Base-by-base conservation (phyloP, 2,113 vertebrate genomes). In the Cyanistes caeruleus region DNA sequence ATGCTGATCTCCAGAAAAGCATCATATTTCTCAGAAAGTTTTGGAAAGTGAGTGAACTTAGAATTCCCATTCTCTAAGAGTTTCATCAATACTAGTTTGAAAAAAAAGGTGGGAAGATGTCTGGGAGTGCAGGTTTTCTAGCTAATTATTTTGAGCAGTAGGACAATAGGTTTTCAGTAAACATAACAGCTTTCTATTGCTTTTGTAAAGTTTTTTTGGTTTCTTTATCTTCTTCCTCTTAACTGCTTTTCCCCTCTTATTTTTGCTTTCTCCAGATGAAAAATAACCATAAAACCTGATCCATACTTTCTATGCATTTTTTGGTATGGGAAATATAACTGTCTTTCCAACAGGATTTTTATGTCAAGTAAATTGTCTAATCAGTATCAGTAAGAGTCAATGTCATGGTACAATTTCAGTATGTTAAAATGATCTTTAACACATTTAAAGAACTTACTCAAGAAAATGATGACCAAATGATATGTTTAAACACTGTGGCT, bases 221-320 rank as follows among this genome's bases (percentile, higher is more conserved):
- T 58, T 55, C 59, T 55, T 49, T 30, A 23, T 20, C 6, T 39
- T 72, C 23, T 69, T 84, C 15, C 1, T 31, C 58, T 72, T n/a
- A 62, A 46, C 15, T 70, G 18, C 1, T 21, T 33, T 52, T 3
- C 5, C 9, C 2, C 2, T 1, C 10, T n/a, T 48, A 28, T 33
- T 92, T 91, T 89, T 39, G 25, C 23, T 52, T 86, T 88, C 49
- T 43, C 22, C 14, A 27, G 7, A 43, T 62, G 3, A 86, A 55
- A 52, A 86, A 59, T 51, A 55, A 35, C 5, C 30, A 62, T 44
- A 39, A 65, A 80, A 43, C 3, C 14, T 76, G 33, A 28, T 55
- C 5, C 25, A 16, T 46, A 55, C 59, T 74, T 95, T 75, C 20
- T 43, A 31, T 63, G 5, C 0, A 3, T 31, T 90, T 84, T 76